Conservation (phyloP, 2,113 vertebrate species). For the Accipiter virgatus region DNA sequence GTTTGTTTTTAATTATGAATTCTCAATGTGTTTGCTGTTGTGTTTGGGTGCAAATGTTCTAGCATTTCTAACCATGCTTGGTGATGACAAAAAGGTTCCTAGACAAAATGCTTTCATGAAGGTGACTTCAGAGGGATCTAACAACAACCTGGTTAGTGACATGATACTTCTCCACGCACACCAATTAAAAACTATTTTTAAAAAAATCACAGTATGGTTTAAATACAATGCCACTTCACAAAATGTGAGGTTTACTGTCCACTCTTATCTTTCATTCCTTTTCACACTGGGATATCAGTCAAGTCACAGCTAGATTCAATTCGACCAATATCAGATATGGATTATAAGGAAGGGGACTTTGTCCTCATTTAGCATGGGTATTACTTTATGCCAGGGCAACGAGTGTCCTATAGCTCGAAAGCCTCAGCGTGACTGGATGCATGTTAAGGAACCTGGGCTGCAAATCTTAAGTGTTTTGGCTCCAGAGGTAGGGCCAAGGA, state of each 20-base stretch:
- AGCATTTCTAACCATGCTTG: background rate
- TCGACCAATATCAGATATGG: background rate
- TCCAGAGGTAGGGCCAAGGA: background rate
- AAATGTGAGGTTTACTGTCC: background rate
- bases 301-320: background rate
- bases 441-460: background rate
- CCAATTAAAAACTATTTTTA: background rate
- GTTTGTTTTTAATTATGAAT: background rate
- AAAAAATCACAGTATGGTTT: background rate
- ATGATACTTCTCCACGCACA: background rate
- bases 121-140: background rate
- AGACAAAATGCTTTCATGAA: background rate
- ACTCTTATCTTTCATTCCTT: background rate
- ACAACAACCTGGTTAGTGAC: background rate
- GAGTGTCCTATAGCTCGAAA: background rate
- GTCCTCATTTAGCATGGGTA: fast-evolving
- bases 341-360: fast-evolving
- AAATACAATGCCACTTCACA: background rate
- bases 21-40: background rate
- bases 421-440: fast-evolving
- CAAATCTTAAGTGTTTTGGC: background rate
- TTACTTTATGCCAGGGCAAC: background rate
- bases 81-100: background rate
- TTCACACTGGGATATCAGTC: background rate
- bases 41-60: background rate